phyloP scores from a whole-genome alignment of 2,797 vertebrate species.

The Eurystomus glaucurus region DNA sequence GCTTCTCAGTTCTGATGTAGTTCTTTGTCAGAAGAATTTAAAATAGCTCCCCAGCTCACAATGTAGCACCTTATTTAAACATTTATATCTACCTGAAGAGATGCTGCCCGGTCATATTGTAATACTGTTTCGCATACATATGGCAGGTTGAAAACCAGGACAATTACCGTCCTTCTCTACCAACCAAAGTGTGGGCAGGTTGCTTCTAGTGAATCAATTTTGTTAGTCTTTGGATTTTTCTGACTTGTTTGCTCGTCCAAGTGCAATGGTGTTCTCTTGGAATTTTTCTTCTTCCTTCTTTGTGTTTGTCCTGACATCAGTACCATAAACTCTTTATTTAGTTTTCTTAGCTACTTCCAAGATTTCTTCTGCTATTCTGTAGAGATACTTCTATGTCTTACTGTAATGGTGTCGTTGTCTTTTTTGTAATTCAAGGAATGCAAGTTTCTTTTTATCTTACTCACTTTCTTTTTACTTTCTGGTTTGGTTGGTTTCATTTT shows the following conservation, averaged over 20 bases:
- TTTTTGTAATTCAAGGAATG: not conserved
- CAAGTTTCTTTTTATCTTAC: not conserved
- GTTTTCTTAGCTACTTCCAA: conserved; percentile 37
- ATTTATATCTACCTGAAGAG: not conserved
- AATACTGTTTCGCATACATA: not conserved
- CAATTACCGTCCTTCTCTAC: not conserved
- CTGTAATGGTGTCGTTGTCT: not conserved
- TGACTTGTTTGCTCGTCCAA: not conserved
- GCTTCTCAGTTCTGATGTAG: not conserved
- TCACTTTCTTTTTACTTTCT: not conserved
- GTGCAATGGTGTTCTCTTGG: not conserved
- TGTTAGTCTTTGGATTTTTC: not conserved
- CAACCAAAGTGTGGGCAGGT: not conserved
- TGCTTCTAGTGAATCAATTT: not conserved
- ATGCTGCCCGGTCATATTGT: not conserved
- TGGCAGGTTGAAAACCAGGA: accelerated
- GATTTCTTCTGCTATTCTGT: not conserved
- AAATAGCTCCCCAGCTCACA: not conserved
- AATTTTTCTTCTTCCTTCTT: conserved; percentile 17
- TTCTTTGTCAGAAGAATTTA: not conserved
- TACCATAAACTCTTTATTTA: conserved; percentile 12
- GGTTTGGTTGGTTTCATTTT: conserved; percentile 9
- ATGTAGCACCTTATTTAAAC: not conserved
- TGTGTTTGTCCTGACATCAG: not conserved
- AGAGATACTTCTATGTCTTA: not conserved